Conservation (phyloP, 2,888 invertebrate species). For the Strigamia maritima region DNA sequence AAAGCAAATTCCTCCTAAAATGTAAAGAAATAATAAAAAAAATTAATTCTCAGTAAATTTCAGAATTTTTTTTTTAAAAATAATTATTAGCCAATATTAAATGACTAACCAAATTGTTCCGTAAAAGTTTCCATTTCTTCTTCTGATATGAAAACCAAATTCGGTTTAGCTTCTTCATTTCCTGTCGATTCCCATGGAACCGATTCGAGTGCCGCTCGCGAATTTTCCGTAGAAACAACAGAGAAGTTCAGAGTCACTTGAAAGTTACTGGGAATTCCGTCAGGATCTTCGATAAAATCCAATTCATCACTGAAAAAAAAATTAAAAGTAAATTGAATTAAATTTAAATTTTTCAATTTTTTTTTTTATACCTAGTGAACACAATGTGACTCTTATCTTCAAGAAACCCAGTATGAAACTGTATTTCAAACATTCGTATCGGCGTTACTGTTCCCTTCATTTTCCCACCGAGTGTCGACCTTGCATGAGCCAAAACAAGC, state of each 20-base stretch:
- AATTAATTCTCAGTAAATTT: neutral
- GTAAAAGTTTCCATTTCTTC: constrained; percentile 78
- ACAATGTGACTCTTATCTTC: constrained; percentile 66
- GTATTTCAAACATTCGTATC: constrained; percentile 80
- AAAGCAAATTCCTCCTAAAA: neutral
- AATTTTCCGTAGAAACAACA: constrained; percentile 65
- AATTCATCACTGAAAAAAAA: constrained; percentile 63
- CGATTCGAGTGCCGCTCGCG: constrained; percentile 40
- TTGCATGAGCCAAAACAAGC: constrained; percentile 75
- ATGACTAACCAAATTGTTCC: constrained; percentile 70
- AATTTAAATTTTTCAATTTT: neutral
- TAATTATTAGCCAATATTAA: neutral
- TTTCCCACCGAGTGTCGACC: constrained; percentile 71
- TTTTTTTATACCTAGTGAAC: constrained; percentile 60
- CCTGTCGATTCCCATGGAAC: constrained; percentile 43
- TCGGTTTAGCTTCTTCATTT: constrained; percentile 52
- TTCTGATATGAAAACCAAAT: constrained; percentile 69
- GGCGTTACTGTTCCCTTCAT: constrained; percentile 62
- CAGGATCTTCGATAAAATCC: constrained; percentile 72
- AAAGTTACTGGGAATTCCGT: constrained; percentile 63
- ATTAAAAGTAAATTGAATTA: neutral
- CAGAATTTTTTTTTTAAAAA: no score
- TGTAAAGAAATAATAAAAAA: neutral
- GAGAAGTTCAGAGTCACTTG: constrained; percentile 66
- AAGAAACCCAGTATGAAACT: constrained; percentile 86